phyloP scores from a whole-genome alignment of 2,888 invertebrate genomes.

The Papilio demoleus region DNA sequence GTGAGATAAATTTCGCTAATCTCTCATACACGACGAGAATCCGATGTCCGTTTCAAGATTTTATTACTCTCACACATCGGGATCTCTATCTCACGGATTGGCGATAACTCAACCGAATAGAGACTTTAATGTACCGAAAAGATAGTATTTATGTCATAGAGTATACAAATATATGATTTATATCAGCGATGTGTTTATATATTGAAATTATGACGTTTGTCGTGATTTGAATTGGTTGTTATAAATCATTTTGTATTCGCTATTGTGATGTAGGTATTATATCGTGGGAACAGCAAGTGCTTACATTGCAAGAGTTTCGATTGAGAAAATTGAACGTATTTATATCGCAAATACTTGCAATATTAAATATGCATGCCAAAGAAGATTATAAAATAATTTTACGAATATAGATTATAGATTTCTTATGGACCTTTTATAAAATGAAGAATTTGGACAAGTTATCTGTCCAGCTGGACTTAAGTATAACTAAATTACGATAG shows the following conservation, averaged over 20 bases:
- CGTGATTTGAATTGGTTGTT: constrained; percentile 20
- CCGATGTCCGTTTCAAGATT: constrained; percentile 27
- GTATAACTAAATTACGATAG: no score
- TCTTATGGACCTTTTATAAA: no score
- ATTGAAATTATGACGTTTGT: constrained; percentile 19
- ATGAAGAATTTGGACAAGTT: no score
- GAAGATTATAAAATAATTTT: no score
- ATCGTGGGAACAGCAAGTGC: constrained; percentile 4
- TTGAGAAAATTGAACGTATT: background rate
- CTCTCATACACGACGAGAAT: constrained; percentile 39
- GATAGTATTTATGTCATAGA: constrained; percentile 6
- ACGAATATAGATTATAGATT: no score
- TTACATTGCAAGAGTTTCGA: background rate
- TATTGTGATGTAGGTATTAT: background rate
- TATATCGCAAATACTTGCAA: no score
- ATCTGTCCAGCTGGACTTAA: no score
- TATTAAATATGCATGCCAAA: no score
- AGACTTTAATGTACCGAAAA: constrained; percentile 1
- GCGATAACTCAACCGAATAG: constrained; percentile 20
- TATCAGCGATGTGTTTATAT: background rate
- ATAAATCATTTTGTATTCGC: constrained; percentile 38
- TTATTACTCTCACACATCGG: constrained; percentile 28
- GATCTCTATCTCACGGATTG: constrained; percentile 25
- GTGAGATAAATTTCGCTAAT: constrained; percentile 44
- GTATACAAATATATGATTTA: constrained; percentile 35